Base-by-base conservation (phyloP, 2,888 invertebrate genomes). In the Bugulina stolonifera region DNA sequence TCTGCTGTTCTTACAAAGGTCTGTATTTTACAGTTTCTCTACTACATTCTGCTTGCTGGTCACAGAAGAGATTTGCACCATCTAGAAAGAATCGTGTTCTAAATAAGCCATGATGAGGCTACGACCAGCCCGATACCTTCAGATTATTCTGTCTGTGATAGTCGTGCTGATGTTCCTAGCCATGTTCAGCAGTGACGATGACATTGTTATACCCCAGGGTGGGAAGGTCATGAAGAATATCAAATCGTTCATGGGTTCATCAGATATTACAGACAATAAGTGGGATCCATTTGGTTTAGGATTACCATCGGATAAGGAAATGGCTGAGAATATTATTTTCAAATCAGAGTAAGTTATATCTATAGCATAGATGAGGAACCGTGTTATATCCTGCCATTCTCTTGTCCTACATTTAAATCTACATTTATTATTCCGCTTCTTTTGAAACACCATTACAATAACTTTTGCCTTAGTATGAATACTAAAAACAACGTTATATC, bases 221-320 rank as follows among this genome's bases (percentile, higher is more conserved):
- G 64, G 64, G 5, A 64, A 64, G 32, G 64, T 64, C 5, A 64
- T 64, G 64, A 64, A 64, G 32, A 64, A 64, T n/a, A 64, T 64
- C 64, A 64, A 64, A 32, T 64, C 64, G n/a, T 32, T 64, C n/a
- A 64, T 64, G 22, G 64, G 64, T n/a, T 25, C 64, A 14, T 25
- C 64, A 14, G 64, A 64, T 64, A 32, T 25, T 3, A 5, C 29
- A 34, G 43, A 43, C 18, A 64, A 64, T 27, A 64, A 64, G 32
- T 64, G 64, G 64, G 64, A 64, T 64, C 64, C 64, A 32, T 64
- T 64, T 34, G 64, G 64, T 3, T 64, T 64, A 27, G 64, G 64
- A 29, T 27, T 64, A 32, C 18, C 64, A n/a, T 64, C 64, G 10
- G 64, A 64, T n/a, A 64, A 22, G 18, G 34, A 34, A 10, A 64